Evolutionary conservation across 2,797 vertebrate species (phyloP), one percentile per base, ranked within the genome.

Genomic region (Urosaurus nigricauda): DNA sequence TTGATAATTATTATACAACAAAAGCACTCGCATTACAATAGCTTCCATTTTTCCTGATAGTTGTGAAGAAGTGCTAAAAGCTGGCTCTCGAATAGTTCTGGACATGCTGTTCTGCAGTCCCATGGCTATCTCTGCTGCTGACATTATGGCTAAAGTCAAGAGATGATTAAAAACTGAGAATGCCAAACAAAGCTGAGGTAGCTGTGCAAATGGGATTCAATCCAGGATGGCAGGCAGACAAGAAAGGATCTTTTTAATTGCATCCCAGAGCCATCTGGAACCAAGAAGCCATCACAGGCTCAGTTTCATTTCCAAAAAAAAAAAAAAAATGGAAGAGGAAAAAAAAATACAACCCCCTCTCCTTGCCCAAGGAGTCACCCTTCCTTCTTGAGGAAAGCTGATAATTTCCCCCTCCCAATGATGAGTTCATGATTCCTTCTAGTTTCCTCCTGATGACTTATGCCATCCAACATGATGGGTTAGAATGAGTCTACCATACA

Each of bases 191-290:
- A 80, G 78, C 40, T 80, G 78, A 80, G 65, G 2, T 71, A 29
- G 68, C 37, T 63, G 17, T 74, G 9, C 16, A 53, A 74, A 85
- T 74, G 65, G 53, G 51, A 53, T 40, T 73, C 77, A 47, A 14
- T 80, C 53, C 77, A 85, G 40, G n/a, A 47, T 88, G 47, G 63
- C 35, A 68, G 32, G 1, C 65, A 65, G n/a, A 47, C 29, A 63
- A 40, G 56, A 82, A 63, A 47, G 3, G 35, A 71, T 80, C 13
- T 63, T 81, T n/a, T 37, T 19, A 56, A 84, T 53, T 83, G 51
- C 26, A 43, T 78, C 77, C 68, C 40, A 85, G 77, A 79, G 32
- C 88, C 63, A 80, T 53, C 56, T 80, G 83, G 37, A 80, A n/a
- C 40, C 47, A 26, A 73, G 32, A 68, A 84, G 63, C 65, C 77